Base-by-base conservation (phyloP, 2,888 invertebrate genomes). In the Drosophila fulvimacula region DNA sequence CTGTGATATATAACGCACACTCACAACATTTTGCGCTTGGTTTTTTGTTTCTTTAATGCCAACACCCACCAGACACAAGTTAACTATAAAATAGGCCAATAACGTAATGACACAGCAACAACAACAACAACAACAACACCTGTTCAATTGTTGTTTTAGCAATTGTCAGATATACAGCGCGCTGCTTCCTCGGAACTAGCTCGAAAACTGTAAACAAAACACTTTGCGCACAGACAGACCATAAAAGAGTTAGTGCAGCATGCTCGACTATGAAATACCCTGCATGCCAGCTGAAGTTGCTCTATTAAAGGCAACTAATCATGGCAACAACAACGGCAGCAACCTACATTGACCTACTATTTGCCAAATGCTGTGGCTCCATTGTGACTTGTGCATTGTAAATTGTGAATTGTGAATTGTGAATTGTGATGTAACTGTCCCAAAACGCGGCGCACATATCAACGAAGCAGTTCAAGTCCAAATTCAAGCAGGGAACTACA, bases 381-480 rank as follows among this genome's bases (percentile, higher is more conserved):
- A 73, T 70, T 63, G 79, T 78, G 79, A 62, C 30, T 48, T 48
- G 48, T 48, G 48, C 11, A 48, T 52, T 75, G 63, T 67, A n/a
- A 62, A 48, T 48, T 48, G 48, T 48, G 48, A 5, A 48, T 52
- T 75, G 63, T 67, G 51, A 34, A 63, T 69, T 66, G 73, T 74
- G 76, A 58, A 70, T 80, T 84, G 77, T 85, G 85, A 89, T 85
- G 85, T 85, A 85, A 85, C 88, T 89, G 89, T 87, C 85, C 89
- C 87, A 88, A 84, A 84, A 88, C 82, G 75, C 88, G 73, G 77
- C 84, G 82, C 74, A 88, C 89, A 85, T 85, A 89, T 82, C 89
- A 85, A 85, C 89, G 88, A 85, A 85, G 73, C 88, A 80, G 88
- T 85, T 85, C 89, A 87, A 85, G 89, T 89, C 88, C 85, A 88